Evolutionary conservation across 2,888 invertebrate species (phyloP), one percentile per base, ranked within the genome.

Genomic region (Zootermopsis nevadensis): DNA sequence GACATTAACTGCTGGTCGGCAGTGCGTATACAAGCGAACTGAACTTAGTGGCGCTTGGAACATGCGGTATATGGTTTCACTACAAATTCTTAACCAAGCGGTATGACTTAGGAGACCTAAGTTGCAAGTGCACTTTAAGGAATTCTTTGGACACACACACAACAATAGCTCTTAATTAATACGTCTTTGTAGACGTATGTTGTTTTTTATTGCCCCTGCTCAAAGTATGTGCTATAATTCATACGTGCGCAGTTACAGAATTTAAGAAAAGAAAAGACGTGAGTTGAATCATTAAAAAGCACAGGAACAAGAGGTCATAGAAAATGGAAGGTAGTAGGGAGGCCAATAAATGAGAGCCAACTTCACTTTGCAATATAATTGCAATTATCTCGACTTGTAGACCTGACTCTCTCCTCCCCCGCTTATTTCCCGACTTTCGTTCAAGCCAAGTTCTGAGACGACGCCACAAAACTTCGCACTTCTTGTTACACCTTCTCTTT

Each of bases 301-400:
- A 4, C 31, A 55, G 33, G 66, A 66, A n/a, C n/a, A 35, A 66
- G 79, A 79, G 66, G 66, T 35, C 60, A 79, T 24, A 38, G 33
- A 24, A 74, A 38, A 38, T 4, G 38, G 24, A 74, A 42, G 35
- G 72, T 72, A 72, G 72, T 72, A 22, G 60, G 35, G 77, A 48
- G 33, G 35, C 79, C 66, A 38, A 19, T 66, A 79, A n/a, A n/a
- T 15, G 79, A 79, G 79, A 33, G 35, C 79, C 30, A 79, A 79
- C 79, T 79, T 66, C 60, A 79, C 79, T 79, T 79, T 79, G 79
- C 79, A 66, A 79, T 79, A 66, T 79, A 79, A 66, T 79, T 66
- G 79, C 79, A 79, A 79, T 79, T 79, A 79, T 55, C 60, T 35
- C 66, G 35, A 79, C 60, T 79, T 79, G 74, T 74, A 74, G 74